Evolutionary conservation across 2,888 invertebrate species (phyloP).

Genomic region (Tenthredo amoena): DNA sequence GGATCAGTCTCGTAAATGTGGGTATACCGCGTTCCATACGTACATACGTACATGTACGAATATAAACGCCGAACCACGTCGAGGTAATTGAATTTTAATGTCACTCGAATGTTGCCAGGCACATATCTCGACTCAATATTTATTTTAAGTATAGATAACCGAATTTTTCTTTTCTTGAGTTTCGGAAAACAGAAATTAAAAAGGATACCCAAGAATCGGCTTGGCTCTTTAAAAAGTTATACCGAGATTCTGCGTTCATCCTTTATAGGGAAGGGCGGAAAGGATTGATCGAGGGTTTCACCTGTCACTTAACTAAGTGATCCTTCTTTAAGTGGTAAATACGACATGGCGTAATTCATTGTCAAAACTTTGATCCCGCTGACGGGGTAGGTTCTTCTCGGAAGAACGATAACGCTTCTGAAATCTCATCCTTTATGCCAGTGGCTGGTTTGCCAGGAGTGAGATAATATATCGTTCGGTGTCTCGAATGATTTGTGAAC

Average conservation of each 20-base stretch:
- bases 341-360: neutral
- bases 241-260: neutral
- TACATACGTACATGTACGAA: neutral
- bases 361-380: conserved; percentile 8
- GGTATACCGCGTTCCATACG: neutral
- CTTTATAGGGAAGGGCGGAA: neutral
- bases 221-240: neutral
- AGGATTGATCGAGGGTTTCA: conserved; percentile 2
- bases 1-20: neutral
- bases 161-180: neutral
- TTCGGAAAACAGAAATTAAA: neutral
- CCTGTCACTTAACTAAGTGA: neutral
- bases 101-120: neutral
- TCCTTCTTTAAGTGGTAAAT: neutral
- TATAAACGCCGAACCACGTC: neutral
- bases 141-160: neutral
- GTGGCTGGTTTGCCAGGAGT: neutral
- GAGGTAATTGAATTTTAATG: conserved; percentile 38
- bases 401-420: neutral
- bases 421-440: neutral
- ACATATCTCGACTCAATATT: neutral
- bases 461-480: neutral
- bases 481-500: conserved; percentile 5
- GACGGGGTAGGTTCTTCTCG: neutral
- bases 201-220: no score